A percentile compares a stretch with the other conserved stretches of the same genome.
These are phyloP conservation scores for Muscicapa striata DNA, from an alignment of 2,797 vertebrate species.

Conservation along the genomic window DNA sequence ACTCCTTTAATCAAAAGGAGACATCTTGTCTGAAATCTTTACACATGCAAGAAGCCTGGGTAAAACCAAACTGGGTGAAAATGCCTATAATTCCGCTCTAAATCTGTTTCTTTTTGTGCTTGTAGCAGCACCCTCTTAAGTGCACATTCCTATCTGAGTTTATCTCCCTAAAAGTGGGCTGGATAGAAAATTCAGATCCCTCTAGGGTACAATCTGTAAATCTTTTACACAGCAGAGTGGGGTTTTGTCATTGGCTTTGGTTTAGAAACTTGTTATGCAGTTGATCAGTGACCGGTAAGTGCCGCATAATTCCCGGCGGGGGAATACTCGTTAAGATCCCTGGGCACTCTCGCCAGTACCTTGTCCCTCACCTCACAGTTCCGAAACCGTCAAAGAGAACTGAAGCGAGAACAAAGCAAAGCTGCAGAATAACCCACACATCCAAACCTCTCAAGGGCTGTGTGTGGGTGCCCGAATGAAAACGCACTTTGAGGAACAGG, in stretches of 20 bases:
- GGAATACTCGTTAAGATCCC: no score
- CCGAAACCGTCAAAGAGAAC: background rate
- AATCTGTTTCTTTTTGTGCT: background rate
- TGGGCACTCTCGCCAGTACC: background rate
- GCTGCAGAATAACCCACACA: background rate
- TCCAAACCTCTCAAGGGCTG: no score
- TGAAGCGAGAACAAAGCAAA: background rate
- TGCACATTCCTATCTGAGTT: accelerated
- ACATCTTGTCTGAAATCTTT: background rate
- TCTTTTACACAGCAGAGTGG: background rate
- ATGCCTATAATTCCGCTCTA: background rate
- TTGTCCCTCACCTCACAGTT: background rate
- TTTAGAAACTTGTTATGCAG: background rate
- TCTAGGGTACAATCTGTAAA: background rate
- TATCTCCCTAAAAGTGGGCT: background rate
- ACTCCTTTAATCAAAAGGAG: background rate
- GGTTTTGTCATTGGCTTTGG: background rate
- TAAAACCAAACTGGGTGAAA: background rate
- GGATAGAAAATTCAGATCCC: background rate
- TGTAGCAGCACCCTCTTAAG: background rate
- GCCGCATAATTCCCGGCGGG: accelerated
- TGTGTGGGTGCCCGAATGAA: no score
- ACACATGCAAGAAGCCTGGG: background rate
- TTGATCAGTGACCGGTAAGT: background rate
- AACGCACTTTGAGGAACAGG: background rate